Percentiles rank a stretch among this genome's conserved stretches.
These are phyloP conservation scores for Dromas ardeola DNA, from an alignment of 2,113 vertebrate species.

Conservation along the genomic window DNA sequence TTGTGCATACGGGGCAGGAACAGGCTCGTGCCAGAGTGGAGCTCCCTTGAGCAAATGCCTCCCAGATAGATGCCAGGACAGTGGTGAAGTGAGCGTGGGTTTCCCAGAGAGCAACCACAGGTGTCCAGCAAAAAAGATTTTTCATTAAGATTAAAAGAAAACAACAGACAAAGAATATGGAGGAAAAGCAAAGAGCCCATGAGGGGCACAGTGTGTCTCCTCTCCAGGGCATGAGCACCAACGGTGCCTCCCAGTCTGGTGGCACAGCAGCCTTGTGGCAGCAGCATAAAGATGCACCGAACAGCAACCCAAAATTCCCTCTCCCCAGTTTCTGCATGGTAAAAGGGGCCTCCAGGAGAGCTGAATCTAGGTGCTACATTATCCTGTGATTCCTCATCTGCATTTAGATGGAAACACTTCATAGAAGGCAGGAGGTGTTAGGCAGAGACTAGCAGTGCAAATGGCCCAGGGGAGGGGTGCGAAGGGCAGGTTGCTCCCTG, in stretches of 20 bases:
- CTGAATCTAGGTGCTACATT: background rate
- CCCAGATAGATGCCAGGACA: background rate
- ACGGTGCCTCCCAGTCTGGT: background rate
- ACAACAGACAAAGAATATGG: background rate
- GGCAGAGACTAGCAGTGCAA: background rate
- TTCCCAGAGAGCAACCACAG: background rate
- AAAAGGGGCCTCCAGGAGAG: background rate
- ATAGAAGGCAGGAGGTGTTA: background rate
- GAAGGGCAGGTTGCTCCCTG: background rate
- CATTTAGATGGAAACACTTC: background rate
- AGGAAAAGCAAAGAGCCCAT: background rate
- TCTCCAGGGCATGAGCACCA: background rate
- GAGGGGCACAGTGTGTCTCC: background rate
- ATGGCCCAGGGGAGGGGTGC: background rate
- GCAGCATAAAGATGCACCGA: background rate
- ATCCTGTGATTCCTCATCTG: background rate
- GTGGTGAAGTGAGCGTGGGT: background rate
- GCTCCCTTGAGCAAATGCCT: background rate
- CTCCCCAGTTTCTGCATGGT: background rate
- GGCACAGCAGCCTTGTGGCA: background rate
- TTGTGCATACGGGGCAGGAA: background rate
- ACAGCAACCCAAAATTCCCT: background rate
- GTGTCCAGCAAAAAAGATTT: background rate
- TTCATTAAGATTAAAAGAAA: background rate
- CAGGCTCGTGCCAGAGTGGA: rapidly evolving